Percentiles rank a stretch among this genome's conserved stretches.
Evolutionary conservation across 2,113 vertebrate genomes (phyloP).

Genomic region (Dasyornis broadbenti): DNA sequence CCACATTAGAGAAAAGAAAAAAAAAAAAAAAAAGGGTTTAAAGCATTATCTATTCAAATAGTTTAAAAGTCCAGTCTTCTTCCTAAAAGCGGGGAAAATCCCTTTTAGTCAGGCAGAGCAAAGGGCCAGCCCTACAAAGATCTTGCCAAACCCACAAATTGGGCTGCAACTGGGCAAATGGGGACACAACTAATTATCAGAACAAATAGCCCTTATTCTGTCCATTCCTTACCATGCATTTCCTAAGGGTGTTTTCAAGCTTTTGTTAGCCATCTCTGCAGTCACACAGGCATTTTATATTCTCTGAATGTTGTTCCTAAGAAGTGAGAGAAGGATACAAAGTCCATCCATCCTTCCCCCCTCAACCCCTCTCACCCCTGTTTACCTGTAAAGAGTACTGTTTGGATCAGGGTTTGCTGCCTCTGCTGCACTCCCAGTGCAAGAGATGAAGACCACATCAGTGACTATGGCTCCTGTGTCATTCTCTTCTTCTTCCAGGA

Average conservation of each 20-base stretch:
- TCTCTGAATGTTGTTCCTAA: not conserved
- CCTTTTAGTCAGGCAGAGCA: not conserved
- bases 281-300: not conserved
- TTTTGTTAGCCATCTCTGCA: not conserved
- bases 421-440: not conserved
- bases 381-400: not conserved
- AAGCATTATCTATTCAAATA: not conserved
- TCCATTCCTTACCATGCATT: not conserved
- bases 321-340: not conserved
- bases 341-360: fast-evolving
- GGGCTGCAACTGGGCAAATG: not conserved
- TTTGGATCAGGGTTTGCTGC: not conserved
- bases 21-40: not conserved
- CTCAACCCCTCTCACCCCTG: fast-evolving
- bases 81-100: not conserved
- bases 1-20: too few relatives aligned
- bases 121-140: not conserved
- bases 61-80: not conserved
- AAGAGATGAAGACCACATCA: not conserved
- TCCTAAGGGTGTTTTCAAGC: not conserved
- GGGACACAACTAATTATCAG: not conserved
- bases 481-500: not conserved
- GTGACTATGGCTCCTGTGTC: not conserved
- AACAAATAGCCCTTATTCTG: not conserved
- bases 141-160: not conserved